phyloP scores from a whole-genome alignment of 2,888 invertebrate species.

The Caradrina clavipalpis region DNA sequence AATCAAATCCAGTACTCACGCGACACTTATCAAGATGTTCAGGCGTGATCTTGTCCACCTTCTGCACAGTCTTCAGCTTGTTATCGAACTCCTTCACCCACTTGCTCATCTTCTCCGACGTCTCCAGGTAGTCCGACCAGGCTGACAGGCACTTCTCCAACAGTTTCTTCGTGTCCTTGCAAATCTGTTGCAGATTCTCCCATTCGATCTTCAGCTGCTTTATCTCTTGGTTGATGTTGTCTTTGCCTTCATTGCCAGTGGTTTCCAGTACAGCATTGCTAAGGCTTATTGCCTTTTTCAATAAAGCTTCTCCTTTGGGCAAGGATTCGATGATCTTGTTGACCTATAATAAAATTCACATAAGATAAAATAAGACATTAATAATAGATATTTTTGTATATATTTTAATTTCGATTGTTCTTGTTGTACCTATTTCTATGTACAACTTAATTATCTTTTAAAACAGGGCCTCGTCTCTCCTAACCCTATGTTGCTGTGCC shows the following conservation, averaged over 20 bases:
- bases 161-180: slow-evolving; percentile 94
- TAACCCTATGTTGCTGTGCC: no score
- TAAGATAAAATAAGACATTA: no score
- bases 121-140: slow-evolving; percentile 95
- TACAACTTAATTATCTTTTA: no score
- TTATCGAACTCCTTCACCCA: slow-evolving; percentile 94
- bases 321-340: slow-evolving; percentile 93
- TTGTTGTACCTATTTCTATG: no score
- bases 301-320: slow-evolving; percentile 93
- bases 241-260: slow-evolving; percentile 96
- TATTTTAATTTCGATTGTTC: no score
- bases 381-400: no score
- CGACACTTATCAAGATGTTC: slow-evolving; percentile 95
- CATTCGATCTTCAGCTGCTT: slow-evolving; percentile 95
- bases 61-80: slow-evolving; percentile 92
- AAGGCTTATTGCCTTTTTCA: slow-evolving; percentile 93
- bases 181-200: slow-evolving; percentile 94
- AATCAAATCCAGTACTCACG: slow-evolving; percentile 81
- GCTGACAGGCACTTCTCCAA: slow-evolving; percentile 94
- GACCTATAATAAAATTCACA: no score
- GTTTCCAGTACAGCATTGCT: slow-evolving; percentile 94
- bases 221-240: slow-evolving; percentile 95
- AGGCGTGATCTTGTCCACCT: slow-evolving; percentile 94
- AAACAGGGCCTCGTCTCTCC: no score
- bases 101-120: slow-evolving; percentile 93